Base-by-base conservation (phyloP, 2,113 vertebrate genomes). In the Bubalus kerabau region DNA sequence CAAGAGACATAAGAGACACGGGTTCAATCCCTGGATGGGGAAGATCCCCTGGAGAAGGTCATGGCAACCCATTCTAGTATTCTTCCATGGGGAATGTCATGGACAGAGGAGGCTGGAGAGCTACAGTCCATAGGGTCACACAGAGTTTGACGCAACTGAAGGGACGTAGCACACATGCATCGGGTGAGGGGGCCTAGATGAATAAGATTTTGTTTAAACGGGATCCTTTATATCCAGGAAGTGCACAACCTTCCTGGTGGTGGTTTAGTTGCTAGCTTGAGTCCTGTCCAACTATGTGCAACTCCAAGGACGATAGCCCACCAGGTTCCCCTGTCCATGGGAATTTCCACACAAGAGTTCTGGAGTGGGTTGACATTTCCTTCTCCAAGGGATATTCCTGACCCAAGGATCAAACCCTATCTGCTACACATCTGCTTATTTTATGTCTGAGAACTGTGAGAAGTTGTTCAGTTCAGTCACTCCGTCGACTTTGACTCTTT, bases 81-180 rank as follows among this genome's bases (percentile, higher is more conserved):
- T 74, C 67, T 74, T 40, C n/a, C 36, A 1, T 13, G 67, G n/a
- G 40, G 19, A 13, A 24, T 23, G 10, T 40, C 36, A 40, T 6
- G 21, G 67, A 74, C 67, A 71, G n/a, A 23, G n/a, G n/a, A 40
- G n/a, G n/a, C n/a, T 23, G n/a, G 67, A 23, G n/a, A 40, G 67
- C 19, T 40, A 6, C 9, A 40, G n/a, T 71, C 10, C 19, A 71
- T 23, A 3, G n/a, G 19, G n/a, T 40, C n/a, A 71, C n/a, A 71
- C n/a, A 23, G 67, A 40, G n/a, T 71, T n/a, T 71, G n/a, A 13
- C 2, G 40, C 5, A 71, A 12, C 10, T 23, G 67, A 71, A 71
- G 67, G 62, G n/a, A 40, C 0, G 0, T 13, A 40, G 67, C 67
- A 40, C n/a, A 36, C 19, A 12, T 36, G 50, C 10, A 1, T 36